Evolutionary conservation across 2,888 invertebrate species (phyloP), one percentile per base, ranked within the genome.

Genomic region (Petrolisthes cinctipes): DNA sequence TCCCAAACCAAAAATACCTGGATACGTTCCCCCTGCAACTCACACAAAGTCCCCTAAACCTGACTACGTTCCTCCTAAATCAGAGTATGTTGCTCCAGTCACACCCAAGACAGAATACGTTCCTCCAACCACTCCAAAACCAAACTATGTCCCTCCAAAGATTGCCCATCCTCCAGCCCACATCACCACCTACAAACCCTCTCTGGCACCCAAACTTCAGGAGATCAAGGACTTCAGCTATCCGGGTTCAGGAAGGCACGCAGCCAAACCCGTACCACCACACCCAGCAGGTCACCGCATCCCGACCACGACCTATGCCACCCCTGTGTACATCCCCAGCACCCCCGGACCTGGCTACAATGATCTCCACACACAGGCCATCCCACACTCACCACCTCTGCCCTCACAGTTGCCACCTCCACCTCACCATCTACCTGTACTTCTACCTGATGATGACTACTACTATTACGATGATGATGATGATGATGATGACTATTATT

Each of bases 131-230:
- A 7, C 80, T 73, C 73, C 83, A 11, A 83, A 87, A 23, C 73
- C 53, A 20, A 83, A 80, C 7, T 82, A 86, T n/a, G 73, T 79
- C 0, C 83, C 86, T 20, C 83, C 79, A 6, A 79, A 71, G 14
- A 23, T 51, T 5, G 11, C 56, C 54, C 20, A 37, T n/a, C 84
- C 23, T 20, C 20, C 81, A 54, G 56, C 82, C 3, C 75, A 79
- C 57, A 75, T 81, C 73, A 85, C 88, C 57, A 85, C 85, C 57
- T 88, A 88, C 78, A 88, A 84, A 23, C 88, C 88, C 17, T 20
- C 54, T 9, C 57, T 78, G 11, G 66, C 85, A 14, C 56, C 76
- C 37, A 82, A 88, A 54, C 20, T 84, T 4, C 56, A 87, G 53
- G 57, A 57, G 6, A 82, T 88, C 1, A 85, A 88, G 81, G 88